Evolutionary conservation across 2,113 vertebrate genomes (phyloP).

Genomic region (Erythrocercus mccallii): DNA sequence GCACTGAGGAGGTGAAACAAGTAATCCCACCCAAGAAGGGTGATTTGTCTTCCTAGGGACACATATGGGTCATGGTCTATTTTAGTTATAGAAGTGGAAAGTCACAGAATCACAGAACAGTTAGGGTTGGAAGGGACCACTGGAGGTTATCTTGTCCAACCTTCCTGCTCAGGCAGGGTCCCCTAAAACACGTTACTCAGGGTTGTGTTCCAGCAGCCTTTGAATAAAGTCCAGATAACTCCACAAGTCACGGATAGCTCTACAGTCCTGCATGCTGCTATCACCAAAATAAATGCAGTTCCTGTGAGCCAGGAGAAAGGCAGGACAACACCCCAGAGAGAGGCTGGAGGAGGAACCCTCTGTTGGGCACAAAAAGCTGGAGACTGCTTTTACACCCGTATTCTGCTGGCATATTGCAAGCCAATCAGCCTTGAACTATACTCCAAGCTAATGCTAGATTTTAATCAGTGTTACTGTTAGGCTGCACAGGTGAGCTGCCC

Average conservation of each 20-base stretch:
- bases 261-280: neutral
- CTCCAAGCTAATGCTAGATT: neutral
- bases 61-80: neutral
- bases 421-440: neutral
- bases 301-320: neutral
- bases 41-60: neutral
- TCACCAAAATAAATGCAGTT: neutral
- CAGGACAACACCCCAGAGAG: neutral
- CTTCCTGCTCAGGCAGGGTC: neutral
- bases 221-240: neutral
- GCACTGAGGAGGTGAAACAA: neutral
- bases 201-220: neutral
- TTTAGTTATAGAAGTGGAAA: neutral
- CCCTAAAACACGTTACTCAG: neutral
- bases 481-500: neutral
- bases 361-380: accelerated
- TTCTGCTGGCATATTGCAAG: neutral
- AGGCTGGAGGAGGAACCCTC: neutral
- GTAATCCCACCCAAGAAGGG: neutral
- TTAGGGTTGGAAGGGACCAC: neutral
- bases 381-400: neutral
- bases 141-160: neutral
- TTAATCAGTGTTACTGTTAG: neutral
- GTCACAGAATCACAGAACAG: neutral
- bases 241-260: neutral